Conservation (phyloP, 2,113 vertebrate genomes). For the Sceloporus undulatus region DNA sequence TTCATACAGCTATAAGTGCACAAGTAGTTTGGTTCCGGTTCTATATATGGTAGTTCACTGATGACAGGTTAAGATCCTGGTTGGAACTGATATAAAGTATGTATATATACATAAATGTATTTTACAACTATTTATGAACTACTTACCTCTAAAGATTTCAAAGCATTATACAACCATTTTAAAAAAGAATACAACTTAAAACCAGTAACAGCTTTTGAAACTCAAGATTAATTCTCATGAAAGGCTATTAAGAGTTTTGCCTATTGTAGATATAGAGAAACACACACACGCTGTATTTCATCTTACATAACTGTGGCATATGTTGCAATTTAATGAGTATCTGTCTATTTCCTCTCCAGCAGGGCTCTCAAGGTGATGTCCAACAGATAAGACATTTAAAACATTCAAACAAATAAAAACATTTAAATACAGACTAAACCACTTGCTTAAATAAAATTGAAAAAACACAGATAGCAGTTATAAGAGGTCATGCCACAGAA, state of each 20-base stretch:
- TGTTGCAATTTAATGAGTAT: background rate
- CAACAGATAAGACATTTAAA: no score
- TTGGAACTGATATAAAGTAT: fast-evolving
- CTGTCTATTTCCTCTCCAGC: no score
- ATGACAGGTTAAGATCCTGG: background rate
- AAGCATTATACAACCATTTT: background rate
- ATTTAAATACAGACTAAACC: no score
- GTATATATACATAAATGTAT: no score
- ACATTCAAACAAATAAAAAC: no score
- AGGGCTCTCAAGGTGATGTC: no score
- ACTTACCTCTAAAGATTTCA: background rate
- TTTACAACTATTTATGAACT: background rate
- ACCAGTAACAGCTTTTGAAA: background rate
- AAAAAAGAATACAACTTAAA: background rate
- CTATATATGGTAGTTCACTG: background rate
- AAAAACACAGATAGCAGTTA: background rate
- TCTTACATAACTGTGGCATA: background rate
- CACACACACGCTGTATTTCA: background rate
- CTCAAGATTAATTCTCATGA: background rate
- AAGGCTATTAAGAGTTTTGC: background rate
- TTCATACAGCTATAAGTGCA: background rate
- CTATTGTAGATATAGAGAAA: background rate
- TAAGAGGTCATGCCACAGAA: background rate
- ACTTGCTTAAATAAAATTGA: no score
- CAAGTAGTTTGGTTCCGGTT: no score